Evolutionary conservation across 2,888 invertebrate genomes (phyloP).

Genomic region (Brachypalpus laphriformis): DNA sequence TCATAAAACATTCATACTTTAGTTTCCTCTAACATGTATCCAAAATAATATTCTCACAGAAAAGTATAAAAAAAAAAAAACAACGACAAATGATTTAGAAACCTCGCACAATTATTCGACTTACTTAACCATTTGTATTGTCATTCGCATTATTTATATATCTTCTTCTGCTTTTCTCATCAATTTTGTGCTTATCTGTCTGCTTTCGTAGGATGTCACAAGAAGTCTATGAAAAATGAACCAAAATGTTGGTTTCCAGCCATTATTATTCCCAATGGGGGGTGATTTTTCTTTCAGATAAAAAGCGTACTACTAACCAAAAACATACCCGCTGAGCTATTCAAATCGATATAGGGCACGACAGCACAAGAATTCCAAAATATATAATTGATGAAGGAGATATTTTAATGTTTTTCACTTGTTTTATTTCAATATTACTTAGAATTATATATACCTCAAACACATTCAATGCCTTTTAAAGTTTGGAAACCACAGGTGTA

Average conservation of each 20-base stretch:
- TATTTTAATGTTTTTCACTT: slow-evolving; percentile 9
- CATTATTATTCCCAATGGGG: slow-evolving; percentile 36
- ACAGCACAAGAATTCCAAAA: not conserved
- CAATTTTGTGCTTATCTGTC: slow-evolving; percentile 34
- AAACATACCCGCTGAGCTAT: slow-evolving; percentile 14
- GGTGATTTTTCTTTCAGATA: slow-evolving; percentile 18
- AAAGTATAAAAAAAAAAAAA: no score
- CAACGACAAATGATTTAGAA: no score
- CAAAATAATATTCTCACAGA: not conserved
- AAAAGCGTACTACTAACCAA: slow-evolving; percentile 14
- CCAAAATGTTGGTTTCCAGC: slow-evolving; percentile 1
- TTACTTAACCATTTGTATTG: slow-evolving; percentile 30
- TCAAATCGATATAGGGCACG: not conserved
- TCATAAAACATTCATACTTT: no score
- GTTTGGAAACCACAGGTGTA: slow-evolving; percentile 79
- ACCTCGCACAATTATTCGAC: slow-evolving; percentile 21
- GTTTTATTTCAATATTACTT: slow-evolving; percentile 8
- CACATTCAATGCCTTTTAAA: slow-evolving; percentile 72
- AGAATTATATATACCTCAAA: no score
- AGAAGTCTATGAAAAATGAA: slow-evolving; percentile 30
- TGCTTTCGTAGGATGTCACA: not conserved
- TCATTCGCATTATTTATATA: slow-evolving; percentile 26
- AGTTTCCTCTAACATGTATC: no score
- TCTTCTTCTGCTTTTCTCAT: slow-evolving; percentile 22
- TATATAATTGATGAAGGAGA: slow-evolving; percentile 26